Evolutionary conservation across 2,888 invertebrate species (phyloP), one percentile per base, ranked within the genome.

Genomic region (Ophion obscuratus): DNA sequence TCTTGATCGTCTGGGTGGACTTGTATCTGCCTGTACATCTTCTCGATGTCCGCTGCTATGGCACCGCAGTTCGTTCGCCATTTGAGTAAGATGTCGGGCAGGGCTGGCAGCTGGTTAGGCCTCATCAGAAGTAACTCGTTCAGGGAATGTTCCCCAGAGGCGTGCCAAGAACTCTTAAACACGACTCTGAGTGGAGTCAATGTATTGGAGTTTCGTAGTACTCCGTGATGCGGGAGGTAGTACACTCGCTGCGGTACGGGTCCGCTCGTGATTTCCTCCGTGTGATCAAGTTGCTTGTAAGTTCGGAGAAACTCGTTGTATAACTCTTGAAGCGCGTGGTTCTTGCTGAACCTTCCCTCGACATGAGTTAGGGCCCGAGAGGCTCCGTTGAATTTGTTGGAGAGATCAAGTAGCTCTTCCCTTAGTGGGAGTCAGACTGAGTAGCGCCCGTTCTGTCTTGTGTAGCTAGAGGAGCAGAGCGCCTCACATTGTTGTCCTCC

Each of bases 401-500:
- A 53, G 53, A 53, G 17, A 14, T 53, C 53, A 17, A 17, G 53
- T 53, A 17, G 17, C n/a, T n/a, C n/a, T n/a, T n/a, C n/a, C n/a
- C n/a, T n/a, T n/a, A n/a, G n/a, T n/a, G n/a, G n/a, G n/a, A n/a
- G n/a, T n/a, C n/a, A n/a, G n/a, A n/a, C n/a, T n/a, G n/a, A n/a
- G n/a, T n/a, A n/a, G n/a, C n/a, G n/a, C n/a, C n/a, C n/a, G n/a
- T n/a, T n/a, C n/a, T n/a, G 14, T 53, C 53, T 53, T 5, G 53
- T 53, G 53, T 2, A 53, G 0, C 53, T 14, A 3, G 24, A 11
- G 79, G 40, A 14, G 87, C 81, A 20, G 76, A 62, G 70, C 86
- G 87, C 20, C 62, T 88, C 87, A 57, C 84, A 88, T 3, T 77
- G 71, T 14, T 24, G 4, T 87, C 83, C 2, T 77, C 77, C 11